Base-by-base conservation (phyloP, 2,113 vertebrate species). In the Bufo gargarizans region DNA sequence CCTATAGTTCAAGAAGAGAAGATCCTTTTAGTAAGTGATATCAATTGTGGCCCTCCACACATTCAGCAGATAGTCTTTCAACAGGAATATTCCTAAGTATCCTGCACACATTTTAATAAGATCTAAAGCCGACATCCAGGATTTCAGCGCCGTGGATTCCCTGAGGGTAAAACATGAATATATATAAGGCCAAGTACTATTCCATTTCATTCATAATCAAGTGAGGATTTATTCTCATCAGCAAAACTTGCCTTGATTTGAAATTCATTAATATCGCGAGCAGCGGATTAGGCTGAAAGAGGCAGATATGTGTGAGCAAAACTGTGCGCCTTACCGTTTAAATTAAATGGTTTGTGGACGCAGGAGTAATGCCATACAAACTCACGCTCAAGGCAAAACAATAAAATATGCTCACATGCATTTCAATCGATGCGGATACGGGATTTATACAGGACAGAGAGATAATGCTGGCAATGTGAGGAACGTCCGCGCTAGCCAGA, bases 161-260 rank as follows among this genome's bases (percentile, higher is more conserved):
- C 88, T 88, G 88, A 90, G 90, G 86, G 89, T 84, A 89, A 86
- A 89, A 90, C 72, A 45, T 88, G 72, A 90, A 90, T 91, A 93
- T 92, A 92, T 92, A 90, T 87, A 88, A 92, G 88, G 89, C 86
- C 90, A 90, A 47, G 61, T 20, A 22, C 76, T 65, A 92, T 3
- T 89, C 77, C 84, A 90, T 89, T 92, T 92, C 91, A 92, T 92
- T 91, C 90, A 90, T 91, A 91, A 92, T 88, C 88, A 86, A 90
- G 86, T 89, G 79, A 89, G 81, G 85, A 87, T 91, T 90, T 89
- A 91, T 89, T 88, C 90, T 91, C 90, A 90, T 90, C 80, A 86
- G 20, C 83, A 7, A 89, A 71, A 69, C 67, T 83, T 79, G 47
- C 89, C 85, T 89, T 83, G 85, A 78, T 87, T 89, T 89, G 76